phyloP scores from a whole-genome alignment of 1,140 invertebrate genomes.

The Leptestheria dahalacensis region DNA sequence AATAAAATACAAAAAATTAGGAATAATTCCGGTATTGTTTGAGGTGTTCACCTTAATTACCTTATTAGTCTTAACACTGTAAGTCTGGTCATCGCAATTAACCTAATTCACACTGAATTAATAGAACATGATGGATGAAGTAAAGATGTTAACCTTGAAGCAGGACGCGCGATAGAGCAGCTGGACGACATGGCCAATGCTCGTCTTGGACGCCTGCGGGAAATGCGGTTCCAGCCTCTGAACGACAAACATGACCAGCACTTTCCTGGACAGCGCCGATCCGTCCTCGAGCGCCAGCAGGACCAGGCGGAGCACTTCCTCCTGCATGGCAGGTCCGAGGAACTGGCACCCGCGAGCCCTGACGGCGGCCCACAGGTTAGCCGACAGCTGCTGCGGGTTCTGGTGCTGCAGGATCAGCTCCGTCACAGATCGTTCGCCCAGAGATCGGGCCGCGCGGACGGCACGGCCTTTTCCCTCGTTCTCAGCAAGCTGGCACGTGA shows the following conservation, averaged over 20 bases:
- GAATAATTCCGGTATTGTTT: no score
- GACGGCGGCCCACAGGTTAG: conserved; percentile 93
- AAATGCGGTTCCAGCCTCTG: conserved; percentile 88
- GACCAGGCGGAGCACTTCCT: conserved; percentile 90
- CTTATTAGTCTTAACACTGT: no score
- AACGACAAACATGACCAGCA: conserved; percentile 96
- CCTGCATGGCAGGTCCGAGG: conserved; percentile 98
- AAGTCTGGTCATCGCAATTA: no score
- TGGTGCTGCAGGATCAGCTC: conserved; percentile 90
- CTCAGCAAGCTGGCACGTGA: conserved; percentile 84
- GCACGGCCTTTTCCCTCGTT: conserved; percentile 42
- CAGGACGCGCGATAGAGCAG: conserved; percentile 92
- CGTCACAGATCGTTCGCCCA: conserved; percentile 86
- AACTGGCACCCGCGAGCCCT: conserved; percentile 94
- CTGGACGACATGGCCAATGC: conserved; percentile 97
- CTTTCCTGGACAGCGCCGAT: conserved; percentile 89
- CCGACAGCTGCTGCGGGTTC: conserved; percentile 78
- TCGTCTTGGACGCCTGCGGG: conserved; percentile 95
- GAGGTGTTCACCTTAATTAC: no score
- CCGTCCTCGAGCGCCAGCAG: conserved; percentile 88
- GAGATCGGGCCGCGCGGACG: conserved; percentile 50
- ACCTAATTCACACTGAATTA: no score
- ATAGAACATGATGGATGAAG: conserved; percentile 15
- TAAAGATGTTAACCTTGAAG: conserved; percentile 83
- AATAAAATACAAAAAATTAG: conserved; percentile 7